Percentiles rank a stretch among this genome's conserved stretches.
Conservation (phyloP, 2,888 invertebrate genomes). For the Pachymerium ferrugineum region DNA sequence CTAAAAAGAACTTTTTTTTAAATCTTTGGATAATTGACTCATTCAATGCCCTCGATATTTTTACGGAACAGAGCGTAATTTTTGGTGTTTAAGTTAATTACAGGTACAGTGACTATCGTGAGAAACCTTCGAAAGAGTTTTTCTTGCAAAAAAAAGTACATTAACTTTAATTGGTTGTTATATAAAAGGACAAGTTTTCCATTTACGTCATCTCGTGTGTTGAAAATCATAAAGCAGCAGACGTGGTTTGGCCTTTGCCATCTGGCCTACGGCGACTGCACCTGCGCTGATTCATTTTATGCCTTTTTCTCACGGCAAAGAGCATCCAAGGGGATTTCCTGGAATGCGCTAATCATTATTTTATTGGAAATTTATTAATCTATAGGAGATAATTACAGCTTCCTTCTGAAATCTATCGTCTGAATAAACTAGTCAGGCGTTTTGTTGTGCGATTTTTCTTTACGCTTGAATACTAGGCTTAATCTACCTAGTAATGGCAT, state of each 20-base stretch:
- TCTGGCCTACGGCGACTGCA: neutral
- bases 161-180: neutral
- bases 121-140: too few relatives aligned
- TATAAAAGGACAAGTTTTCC: neutral
- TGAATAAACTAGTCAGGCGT: slow-evolving; percentile 7
- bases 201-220: neutral
- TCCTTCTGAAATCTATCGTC: slow-evolving; percentile 20
- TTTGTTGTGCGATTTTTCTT: neutral
- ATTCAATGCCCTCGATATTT: too few relatives aligned
- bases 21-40: too few relatives aligned
- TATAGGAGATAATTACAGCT: slow-evolving; percentile 7
- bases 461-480: neutral
- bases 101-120: too few relatives aligned
- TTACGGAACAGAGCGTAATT: too few relatives aligned
- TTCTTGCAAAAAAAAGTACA: neutral
- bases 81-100: too few relatives aligned
- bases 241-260: neutral
- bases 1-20: too few relatives aligned
- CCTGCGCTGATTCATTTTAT: slow-evolving; percentile 20
- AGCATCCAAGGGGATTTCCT: slow-evolving; percentile 6
- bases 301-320: slow-evolving; percentile 12
- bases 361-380: slow-evolving; percentile 23
- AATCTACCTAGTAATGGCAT: too few relatives aligned
- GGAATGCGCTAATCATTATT: slow-evolving; percentile 17
- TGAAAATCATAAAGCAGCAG: slow-evolving; percentile 7